Evolutionary conservation across 35 echinoderm and acorn worm species (phyloP).

Genomic region (Diadema setosum): DNA sequence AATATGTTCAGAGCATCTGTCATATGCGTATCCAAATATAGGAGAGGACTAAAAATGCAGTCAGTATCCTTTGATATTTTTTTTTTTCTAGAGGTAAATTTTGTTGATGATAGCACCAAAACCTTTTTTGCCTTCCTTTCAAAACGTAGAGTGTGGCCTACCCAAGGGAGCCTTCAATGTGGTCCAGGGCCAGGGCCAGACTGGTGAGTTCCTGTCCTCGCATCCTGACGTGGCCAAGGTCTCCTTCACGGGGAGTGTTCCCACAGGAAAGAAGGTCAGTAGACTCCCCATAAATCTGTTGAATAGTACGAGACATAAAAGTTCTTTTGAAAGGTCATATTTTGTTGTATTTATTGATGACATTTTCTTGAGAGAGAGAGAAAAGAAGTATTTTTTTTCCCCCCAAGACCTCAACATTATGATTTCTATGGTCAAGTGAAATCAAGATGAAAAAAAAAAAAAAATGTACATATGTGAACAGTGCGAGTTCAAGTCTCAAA

Average conservation of each 20-base stretch:
- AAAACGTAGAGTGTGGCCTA: slow-evolving; percentile 72
- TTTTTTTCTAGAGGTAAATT: background rate
- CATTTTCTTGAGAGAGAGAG: no score
- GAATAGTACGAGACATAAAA: background rate
- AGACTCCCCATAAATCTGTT: background rate
- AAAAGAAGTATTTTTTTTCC: no score
- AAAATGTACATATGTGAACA: no score
- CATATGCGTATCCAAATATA: no score
- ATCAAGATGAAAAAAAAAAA: no score
- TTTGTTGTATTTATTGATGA: no score
- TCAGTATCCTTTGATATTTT: background rate
- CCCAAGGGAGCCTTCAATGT: slow-evolving; percentile 96
- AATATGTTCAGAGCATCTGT: no score
- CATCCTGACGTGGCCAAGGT: slow-evolving; percentile 91
- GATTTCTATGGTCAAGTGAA: no score
- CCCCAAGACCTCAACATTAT: no score
- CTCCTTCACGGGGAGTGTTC: slow-evolving; percentile 93
- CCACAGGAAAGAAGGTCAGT: slow-evolving; percentile 88
- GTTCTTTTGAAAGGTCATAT: background rate
- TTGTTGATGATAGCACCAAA: background rate
- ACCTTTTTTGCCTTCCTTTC: no score
- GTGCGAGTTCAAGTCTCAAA: no score
- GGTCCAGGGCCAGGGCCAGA: slow-evolving; percentile 83
- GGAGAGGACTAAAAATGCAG: no score
- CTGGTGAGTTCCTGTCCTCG: slow-evolving; percentile 63